phyloP scores from a whole-genome alignment of 2,797 vertebrate species.

The Adrianichthys oophorus region DNA sequence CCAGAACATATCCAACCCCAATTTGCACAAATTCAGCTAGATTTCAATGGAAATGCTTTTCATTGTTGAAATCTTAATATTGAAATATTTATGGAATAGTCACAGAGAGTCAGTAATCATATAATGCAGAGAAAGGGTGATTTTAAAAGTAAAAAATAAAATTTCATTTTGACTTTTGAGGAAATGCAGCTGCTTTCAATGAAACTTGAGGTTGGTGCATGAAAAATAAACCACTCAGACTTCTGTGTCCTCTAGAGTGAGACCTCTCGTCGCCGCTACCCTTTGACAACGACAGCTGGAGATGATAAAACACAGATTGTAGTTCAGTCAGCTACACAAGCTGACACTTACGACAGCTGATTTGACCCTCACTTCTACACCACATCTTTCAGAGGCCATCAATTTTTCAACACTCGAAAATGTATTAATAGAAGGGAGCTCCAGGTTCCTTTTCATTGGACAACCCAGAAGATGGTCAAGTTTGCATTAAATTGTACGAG shows the following conservation, averaged over 20 bases:
- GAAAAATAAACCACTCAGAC: constrained; percentile 44
- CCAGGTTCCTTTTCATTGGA: constrained; percentile 43
- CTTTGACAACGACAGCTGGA: constrained; percentile 61
- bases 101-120: neutral
- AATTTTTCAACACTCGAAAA: constrained; percentile 69
- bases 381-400: constrained; percentile 57
- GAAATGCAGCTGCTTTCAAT: constrained; percentile 32
- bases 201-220: constrained; percentile 27
- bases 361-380: constrained; percentile 61
- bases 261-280: constrained; percentile 36
- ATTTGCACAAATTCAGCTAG: constrained; percentile 31
- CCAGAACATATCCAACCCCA: constrained; percentile 42
- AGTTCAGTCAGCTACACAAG: constrained; percentile 53
- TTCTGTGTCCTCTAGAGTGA: constrained; percentile 49
- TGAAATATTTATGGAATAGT: neutral
- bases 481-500: constrained; percentile 63
- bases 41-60: constrained; percentile 13
- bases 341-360: constrained; percentile 57
- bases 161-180: constrained; percentile 34
- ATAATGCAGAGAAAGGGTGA: constrained; percentile 1
- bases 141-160: neutral
- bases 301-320: constrained; percentile 59
- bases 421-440: constrained; percentile 71
- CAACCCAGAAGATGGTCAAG: constrained; percentile 65
- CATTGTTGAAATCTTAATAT: too few relatives aligned